A percentile compares a stretch with the other conserved stretches of the same genome.
These are phyloP conservation scores for Hephaestus fuliginosus DNA, from an alignment of 2,797 vertebrate species.

Conservation along the genomic window DNA sequence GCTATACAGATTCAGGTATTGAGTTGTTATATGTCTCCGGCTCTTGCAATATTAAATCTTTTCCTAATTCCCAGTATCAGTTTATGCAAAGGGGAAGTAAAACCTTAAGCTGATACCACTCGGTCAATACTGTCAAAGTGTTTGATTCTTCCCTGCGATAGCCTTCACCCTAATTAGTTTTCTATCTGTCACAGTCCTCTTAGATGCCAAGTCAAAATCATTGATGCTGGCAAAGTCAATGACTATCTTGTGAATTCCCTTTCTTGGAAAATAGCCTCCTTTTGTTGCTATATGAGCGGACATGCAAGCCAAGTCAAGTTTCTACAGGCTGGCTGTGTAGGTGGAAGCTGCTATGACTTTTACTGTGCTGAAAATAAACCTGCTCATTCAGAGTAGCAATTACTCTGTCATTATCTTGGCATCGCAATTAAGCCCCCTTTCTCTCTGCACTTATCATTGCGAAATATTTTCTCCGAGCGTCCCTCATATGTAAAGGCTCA, in stretches of 20 bases:
- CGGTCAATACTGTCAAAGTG: constrained; percentile 65
- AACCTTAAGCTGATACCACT: constrained; percentile 47
- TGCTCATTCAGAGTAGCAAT: constrained; percentile 74
- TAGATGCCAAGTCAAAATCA: constrained; percentile 63
- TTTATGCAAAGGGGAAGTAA: constrained; percentile 16
- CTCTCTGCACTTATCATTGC: constrained; percentile 41
- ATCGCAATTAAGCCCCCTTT: constrained; percentile 70
- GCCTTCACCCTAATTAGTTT: constrained; percentile 72
- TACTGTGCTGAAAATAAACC: constrained; percentile 76
- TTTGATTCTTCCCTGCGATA: constrained; percentile 68
- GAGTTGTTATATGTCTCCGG: background rate
- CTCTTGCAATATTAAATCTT: constrained; percentile 13
- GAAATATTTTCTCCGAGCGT: constrained; percentile 32
- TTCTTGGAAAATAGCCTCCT: constrained; percentile 29
- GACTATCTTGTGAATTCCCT: constrained; percentile 56
- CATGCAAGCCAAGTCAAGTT: constrained; percentile 36
- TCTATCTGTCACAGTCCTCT: constrained; percentile 60
- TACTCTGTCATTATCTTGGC: constrained; percentile 72
- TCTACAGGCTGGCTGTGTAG: constrained; percentile 53
- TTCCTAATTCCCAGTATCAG: constrained; percentile 33
- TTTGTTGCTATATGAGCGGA: constrained; percentile 32
- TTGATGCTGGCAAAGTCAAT: constrained; percentile 66
- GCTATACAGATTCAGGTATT: background rate
- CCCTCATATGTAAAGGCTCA: constrained; percentile 19
- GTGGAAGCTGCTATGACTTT: constrained; percentile 68